Evolutionary conservation across 1,140 invertebrate genomes (phyloP).

Genomic region (Drosophila lowei): DNA sequence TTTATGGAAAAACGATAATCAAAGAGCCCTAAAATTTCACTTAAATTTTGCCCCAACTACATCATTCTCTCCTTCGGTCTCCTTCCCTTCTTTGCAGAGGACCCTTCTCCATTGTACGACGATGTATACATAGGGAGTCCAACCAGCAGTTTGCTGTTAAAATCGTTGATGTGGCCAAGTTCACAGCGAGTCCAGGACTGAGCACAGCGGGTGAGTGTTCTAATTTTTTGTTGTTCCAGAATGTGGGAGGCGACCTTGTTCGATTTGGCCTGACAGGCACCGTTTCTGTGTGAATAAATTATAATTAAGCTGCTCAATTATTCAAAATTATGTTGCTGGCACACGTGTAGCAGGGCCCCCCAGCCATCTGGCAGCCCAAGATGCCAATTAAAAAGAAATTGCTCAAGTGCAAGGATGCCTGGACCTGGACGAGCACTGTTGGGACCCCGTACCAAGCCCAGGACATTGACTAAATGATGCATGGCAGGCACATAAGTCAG

Average conservation of each 20-base stretch:
- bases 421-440: constrained; percentile 29
- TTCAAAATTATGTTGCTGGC: constrained; percentile 73
- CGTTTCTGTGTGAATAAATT: constrained; percentile 70
- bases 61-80: constrained; percentile 1
- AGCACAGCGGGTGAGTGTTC: constrained; percentile 93
- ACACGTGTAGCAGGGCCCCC: constrained; percentile 56
- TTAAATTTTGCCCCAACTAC: constrained; percentile 36
- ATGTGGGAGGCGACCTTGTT: constrained; percentile 39
- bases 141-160: constrained; percentile 98
- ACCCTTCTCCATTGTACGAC: constrained; percentile 97
- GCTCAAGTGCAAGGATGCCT: constrained; percentile 64
- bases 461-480: constrained; percentile 73
- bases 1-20: too few relatives aligned
- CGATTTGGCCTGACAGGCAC: constrained; percentile 15
- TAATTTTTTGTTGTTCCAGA: not conserved
- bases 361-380: constrained; percentile 30
- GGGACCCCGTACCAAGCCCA: constrained; percentile 1
- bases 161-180: constrained; percentile 98
- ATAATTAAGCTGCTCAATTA: constrained; percentile 81
- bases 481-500: constrained; percentile 74
- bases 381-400: constrained; percentile 75
- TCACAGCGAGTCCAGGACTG: constrained; percentile 96
- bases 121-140: constrained; percentile 97
- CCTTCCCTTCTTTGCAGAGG: constrained; percentile 89
- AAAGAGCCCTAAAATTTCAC: constrained; percentile 35